Base-by-base conservation (phyloP, 2,113 vertebrate genomes). In the Tragelaphus imberbis region DNA sequence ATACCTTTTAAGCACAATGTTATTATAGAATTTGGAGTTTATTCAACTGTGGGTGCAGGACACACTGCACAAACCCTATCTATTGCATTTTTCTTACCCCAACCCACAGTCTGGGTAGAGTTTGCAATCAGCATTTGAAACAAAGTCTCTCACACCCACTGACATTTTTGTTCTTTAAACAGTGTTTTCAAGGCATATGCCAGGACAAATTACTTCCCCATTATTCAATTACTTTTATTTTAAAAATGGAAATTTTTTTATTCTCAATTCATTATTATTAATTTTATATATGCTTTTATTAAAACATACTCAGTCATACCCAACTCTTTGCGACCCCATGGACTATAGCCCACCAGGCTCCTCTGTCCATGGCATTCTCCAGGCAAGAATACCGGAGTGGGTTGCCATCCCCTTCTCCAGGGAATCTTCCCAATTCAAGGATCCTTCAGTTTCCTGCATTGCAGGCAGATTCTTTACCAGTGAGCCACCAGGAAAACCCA, bases 71-170 rank as follows among this genome's bases (percentile, higher is more conserved):
- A 33, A 58, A 71, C 6, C 33, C 6, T 55, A 7, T 3, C 27
- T 63, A 6, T 30, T 2, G 2, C 2, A 9, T 17, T 82, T 51
- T 17, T 16, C 21, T 9, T 14, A 4, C 0, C 19, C 6, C 11
- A 33, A 2, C 15, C 19, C 15, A 49, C 19, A 84, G 7, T 40
- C 59, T 49, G 90, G 53, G 15, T 13, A 27, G 21, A 89, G 19
- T 23, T 77, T 55, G 7, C 1, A 86, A 23, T 81, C 44, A 7
- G 44, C 33, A 16, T 47, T 56, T 33, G 47, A 56, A 93, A 56
- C 40, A 81, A 49, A 58, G 15, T 71, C 33, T 86, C 25, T 61
- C 49, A 33, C 23, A 88, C 17, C 23, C 13, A 8, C 30, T 28
- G 44, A 51, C 11, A 16, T 71, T 79, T 89, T 68, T 63, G 14